Evolutionary conservation across 2,888 invertebrate genomes (phyloP).

Genomic region (Ichneumoninae sp.): DNA sequence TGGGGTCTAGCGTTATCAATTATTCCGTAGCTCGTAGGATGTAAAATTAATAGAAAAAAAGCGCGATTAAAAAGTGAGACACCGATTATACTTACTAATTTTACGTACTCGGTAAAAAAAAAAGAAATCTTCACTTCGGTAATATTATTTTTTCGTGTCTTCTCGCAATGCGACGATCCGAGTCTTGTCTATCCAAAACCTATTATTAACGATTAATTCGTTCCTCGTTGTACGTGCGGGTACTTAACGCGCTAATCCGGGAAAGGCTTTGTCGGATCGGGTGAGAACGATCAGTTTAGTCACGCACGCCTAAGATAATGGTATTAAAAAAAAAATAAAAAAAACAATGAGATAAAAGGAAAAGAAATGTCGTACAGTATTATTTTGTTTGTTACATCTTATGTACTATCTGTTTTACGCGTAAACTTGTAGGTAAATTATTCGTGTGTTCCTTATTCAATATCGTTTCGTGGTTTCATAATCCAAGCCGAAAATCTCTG

Average conservation of each 20-base stretch:
- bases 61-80: slow-evolving; percentile 25
- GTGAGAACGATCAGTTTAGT: slow-evolving; percentile 28
- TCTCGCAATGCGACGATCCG: slow-evolving; percentile 34
- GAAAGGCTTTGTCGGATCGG: slow-evolving; percentile 51
- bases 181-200: slow-evolving; percentile 27
- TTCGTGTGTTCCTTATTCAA: slow-evolving; percentile 39
- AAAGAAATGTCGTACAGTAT: slow-evolving; percentile 70
- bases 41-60: slow-evolving; percentile 24
- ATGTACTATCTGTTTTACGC: slow-evolving; percentile 41
- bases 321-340: slow-evolving; percentile 51
- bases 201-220: slow-evolving; percentile 48
- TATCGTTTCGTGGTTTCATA: slow-evolving; percentile 10
- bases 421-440: slow-evolving; percentile 51
- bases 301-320: slow-evolving; percentile 45
- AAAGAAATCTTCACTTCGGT: slow-evolving; percentile 28
- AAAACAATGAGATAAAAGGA: slow-evolving; percentile 28
- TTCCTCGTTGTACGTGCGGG: slow-evolving; percentile 49
- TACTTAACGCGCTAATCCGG: slow-evolving; percentile 41
- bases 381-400: slow-evolving; percentile 68
- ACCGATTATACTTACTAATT: slow-evolving; percentile 12
- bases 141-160: slow-evolving; percentile 30
- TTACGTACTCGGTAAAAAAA: slow-evolving; percentile 13
- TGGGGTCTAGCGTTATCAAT: slow-evolving; percentile 72
- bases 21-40: slow-evolving; percentile 66
- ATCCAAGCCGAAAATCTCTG: slow-evolving; percentile 41